Base-by-base conservation (phyloP, 2,113 vertebrate genomes). In the Sarotherodon lohbergeri region DNA sequence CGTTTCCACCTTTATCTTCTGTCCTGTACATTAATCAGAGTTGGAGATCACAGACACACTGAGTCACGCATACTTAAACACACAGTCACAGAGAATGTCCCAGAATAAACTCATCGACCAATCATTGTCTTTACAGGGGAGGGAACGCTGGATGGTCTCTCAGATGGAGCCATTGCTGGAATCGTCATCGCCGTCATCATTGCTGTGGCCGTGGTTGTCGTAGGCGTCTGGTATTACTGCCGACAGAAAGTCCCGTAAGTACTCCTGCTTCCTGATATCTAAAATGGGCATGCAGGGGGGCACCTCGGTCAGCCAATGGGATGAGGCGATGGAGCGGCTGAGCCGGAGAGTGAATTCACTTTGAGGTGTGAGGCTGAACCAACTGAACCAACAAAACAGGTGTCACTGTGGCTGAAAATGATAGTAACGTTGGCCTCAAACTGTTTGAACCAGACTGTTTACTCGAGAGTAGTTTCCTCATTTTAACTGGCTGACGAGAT, bases 101-200 rank as follows among this genome's bases (percentile, higher is more conserved):
- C 32, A 27, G 1, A 80, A 6, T 16, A 78, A 78, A 50, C 71
- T 29, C 9, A 55, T 22, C 3, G 1, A 50, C 16, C 43, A 12
- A 32, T 32, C 5, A 50, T 5, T 82, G 7, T 12, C 24, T 32
- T 43, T 41, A 1, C 36, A 96, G 96, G 80, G 4, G 79, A 87
- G 10, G 92, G 92, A 11, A 4, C 73, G 1, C 6, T 90, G 36
- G 82, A 93, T 1, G 90, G 85, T 3, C 92, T 97, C 22, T 95
- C 96, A 9, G 93, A 92, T 3, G 96, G 96, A 16, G 94, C 96
- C 61, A 94, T 97, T 39, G 96, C 96, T 17, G 96, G 95, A 56
- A 97, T 97, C 52, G 79, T 96, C 86, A 97, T 97, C 54, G 95
- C 8, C 2, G 81, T 96, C 73, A 84, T 97, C 3, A 5, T 95